Evolutionary conservation across 1,140 invertebrate genomes (phyloP), one percentile per base, ranked within the genome.

Genomic region (Drosophila eugracilis): DNA sequence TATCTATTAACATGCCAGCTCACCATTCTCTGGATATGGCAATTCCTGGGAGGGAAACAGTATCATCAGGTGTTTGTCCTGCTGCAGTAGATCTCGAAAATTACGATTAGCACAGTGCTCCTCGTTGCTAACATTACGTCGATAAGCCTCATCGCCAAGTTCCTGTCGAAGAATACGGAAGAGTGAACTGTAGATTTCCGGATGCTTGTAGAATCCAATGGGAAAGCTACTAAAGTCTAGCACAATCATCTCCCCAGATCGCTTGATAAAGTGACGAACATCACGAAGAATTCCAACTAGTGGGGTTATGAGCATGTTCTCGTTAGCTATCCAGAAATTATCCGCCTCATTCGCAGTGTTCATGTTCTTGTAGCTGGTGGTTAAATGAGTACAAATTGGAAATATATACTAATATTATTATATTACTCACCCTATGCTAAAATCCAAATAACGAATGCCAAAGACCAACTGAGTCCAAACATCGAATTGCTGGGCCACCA

Each of bases 381-480:
- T 15, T 15, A 49, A 21, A 1, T 12, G 6, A 30, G 2, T 30
- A 1, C 12, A 3, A 10, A 10, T 30, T 3, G 28, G 28, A 3
- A 10, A 2, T 3, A 30, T 10, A 12, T 30, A 10, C 3, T 0
- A 30, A 32, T 30, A n/a, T 30, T 0, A 0, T 32, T 10, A 12
- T 12, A 32, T 2, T 9, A 15, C 94, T 78, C 92, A 94, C 55
- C 94, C 94, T 53, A 96, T 92, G 60, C 96, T 94, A 15, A 97
- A 93, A 91, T 97, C 96, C 19, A 97, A 92, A 85, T 96, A 97
- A 75, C 96, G 92, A 79, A 96, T 95, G 24, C 96, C 96, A 84
- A 96, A 95, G 1, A 96, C 94, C 10, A 97, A 92, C 86, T 97
- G 96, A 0, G 94, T 94, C 94, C 95, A 97, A 15, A 97, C 93